Conservation (phyloP, 2,797 vertebrate genomes). For the Syngnathus rostellatus region DNA sequence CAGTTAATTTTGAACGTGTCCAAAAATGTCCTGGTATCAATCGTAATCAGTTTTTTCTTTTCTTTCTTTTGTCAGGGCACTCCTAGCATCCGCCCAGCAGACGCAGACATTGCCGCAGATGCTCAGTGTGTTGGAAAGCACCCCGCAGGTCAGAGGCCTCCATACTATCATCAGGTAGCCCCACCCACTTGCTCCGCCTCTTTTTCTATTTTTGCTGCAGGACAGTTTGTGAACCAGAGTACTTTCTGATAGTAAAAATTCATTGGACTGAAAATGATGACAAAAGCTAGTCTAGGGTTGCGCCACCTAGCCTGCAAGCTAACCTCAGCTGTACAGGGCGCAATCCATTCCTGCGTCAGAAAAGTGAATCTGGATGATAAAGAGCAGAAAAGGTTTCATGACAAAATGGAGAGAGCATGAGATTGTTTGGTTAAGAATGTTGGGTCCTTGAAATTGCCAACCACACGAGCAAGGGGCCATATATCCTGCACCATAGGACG, state of each 20-base stretch:
- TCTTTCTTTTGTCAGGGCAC: slow-evolving; percentile 63
- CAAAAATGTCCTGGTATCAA: neutral
- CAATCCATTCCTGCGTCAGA: neutral
- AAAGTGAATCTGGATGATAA: neutral
- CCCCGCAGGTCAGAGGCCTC: slow-evolving; percentile 89
- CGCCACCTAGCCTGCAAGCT: neutral
- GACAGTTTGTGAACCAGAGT: neutral
- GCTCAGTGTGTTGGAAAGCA: slow-evolving; percentile 88
- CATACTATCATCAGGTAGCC: slow-evolving; percentile 95
- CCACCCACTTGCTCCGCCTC: neutral
- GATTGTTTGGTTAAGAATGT: no score
- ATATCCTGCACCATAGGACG: no score
- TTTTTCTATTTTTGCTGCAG: neutral
- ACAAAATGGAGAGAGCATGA: no score
- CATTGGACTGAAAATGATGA: neutral
- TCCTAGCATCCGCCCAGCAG: slow-evolving; percentile 88
- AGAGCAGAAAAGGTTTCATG: no score
- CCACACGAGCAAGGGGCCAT: no score
- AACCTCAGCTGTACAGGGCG: no score
- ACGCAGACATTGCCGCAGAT: slow-evolving; percentile 89
- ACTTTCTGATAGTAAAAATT: neutral
- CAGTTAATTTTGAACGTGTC: neutral
- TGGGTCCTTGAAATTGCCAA: no score
- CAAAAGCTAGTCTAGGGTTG: neutral
- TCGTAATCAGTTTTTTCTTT: no score